A percentile compares a stretch with the other conserved stretches of the same genome.
Evolutionary conservation across 2,797 vertebrate genomes (phyloP).

Genomic region (Eulemur mongoz): DNA sequence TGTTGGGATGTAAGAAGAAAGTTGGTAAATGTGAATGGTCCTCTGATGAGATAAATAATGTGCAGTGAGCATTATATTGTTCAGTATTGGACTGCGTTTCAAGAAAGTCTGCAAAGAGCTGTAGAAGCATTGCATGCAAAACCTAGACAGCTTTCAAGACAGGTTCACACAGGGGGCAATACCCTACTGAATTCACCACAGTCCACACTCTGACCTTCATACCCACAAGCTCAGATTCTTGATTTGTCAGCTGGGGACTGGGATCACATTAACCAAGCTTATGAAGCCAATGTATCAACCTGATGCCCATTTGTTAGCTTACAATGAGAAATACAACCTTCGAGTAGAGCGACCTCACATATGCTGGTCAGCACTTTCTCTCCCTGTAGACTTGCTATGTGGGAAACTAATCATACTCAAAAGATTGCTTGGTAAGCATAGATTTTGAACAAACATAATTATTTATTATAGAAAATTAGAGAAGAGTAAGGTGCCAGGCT

Average conservation of each 20-base stretch:
- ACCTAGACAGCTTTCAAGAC: not conserved
- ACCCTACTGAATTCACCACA: not conserved
- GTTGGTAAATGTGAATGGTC: not conserved
- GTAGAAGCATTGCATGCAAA: not conserved
- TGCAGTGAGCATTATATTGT: not conserved
- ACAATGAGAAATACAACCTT: not conserved
- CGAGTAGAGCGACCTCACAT: not conserved
- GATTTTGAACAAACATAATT: not conserved
- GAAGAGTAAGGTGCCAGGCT: not conserved
- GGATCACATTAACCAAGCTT: not conserved
- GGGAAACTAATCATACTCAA: not conserved
- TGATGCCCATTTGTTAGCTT: not conserved
- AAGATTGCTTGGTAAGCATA: not conserved
- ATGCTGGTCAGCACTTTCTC: not conserved
- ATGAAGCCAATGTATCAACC: not conserved
- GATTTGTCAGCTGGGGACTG: not conserved
- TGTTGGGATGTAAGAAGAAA: not conserved
- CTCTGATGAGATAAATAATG: not conserved
- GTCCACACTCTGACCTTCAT: not conserved
- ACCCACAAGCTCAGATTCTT: not conserved
- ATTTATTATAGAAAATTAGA: not conserved
- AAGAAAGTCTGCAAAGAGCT: not conserved
- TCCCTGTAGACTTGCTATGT: not conserved
- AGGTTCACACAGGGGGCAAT: not conserved
- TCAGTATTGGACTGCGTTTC: not conserved